phyloP scores from a whole-genome alignment of 2,888 invertebrate genomes.

The Mesodorylaimus sp. region DNA sequence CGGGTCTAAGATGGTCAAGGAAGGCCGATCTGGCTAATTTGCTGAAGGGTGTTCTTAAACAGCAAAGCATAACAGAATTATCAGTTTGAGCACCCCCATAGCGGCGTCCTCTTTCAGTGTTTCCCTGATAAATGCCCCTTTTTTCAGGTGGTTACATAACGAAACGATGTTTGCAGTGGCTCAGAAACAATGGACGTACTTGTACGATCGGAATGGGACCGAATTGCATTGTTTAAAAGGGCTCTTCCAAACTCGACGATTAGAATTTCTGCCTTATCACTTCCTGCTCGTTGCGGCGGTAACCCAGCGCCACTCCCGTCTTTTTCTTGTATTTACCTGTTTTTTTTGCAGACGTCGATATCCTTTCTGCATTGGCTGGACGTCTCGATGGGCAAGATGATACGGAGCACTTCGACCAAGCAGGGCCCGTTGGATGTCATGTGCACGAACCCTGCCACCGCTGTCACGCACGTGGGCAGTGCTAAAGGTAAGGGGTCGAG shows the following conservation, averaged over 20 bases:
- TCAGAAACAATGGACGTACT: conserved; percentile 83
- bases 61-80: no score
- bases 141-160: conserved; percentile 57
- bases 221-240: conserved; percentile 86
- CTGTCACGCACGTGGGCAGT: conserved; percentile 70
- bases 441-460: conserved; percentile 86
- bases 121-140: neutral
- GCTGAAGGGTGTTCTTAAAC: conserved; percentile 5
- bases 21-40: neutral
- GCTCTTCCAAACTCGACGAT: conserved; percentile 52
- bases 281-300: conserved; percentile 71
- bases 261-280: conserved; percentile 93
- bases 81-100: no score
- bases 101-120: neutral
- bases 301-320: conserved; percentile 30
- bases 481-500: conserved; percentile 44
- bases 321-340: neutral
- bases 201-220: conserved; percentile 90
- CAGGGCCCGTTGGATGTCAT: conserved; percentile 59
- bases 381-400: conserved; percentile 73
- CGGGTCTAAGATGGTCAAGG: neutral
- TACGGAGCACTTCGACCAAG: conserved; percentile 54
- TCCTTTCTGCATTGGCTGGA: conserved; percentile 42
- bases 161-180: conserved; percentile 95
- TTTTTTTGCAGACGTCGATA: neutral